Evolutionary conservation across 2,797 vertebrate species (phyloP).

Genomic region (Tinamus major): DNA sequence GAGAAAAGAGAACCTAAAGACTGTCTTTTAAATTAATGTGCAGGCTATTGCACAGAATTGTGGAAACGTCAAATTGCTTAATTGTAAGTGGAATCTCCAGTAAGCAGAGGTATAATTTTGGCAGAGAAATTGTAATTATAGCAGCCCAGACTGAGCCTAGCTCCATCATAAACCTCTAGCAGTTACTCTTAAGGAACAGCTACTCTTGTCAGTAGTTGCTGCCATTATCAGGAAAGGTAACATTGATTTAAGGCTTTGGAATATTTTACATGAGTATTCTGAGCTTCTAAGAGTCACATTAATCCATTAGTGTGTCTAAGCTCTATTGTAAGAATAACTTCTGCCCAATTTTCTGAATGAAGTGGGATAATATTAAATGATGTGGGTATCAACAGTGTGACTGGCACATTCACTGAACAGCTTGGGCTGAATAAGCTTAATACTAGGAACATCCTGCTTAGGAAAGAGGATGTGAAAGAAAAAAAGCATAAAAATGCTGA

Average conservation of each 20-base stretch:
- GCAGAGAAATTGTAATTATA: neutral
- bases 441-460: neutral
- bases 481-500: neutral
- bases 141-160: neutral
- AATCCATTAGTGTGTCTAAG: neutral
- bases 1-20: neutral
- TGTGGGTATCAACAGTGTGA: neutral
- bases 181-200: neutral
- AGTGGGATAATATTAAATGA: neutral
- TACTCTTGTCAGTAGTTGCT: neutral
- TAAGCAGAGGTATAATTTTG: neutral
- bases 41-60: conserved; percentile 3
- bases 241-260: neutral
- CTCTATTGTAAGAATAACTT: neutral
- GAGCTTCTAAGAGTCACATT: neutral
- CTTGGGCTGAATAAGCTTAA: neutral
- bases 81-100: conserved; percentile 10
- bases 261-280: neutral
- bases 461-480: neutral
- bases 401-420: neutral
- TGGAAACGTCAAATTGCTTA: conserved; percentile 15
- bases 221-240: neutral
- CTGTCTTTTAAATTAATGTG: neutral
- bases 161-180: neutral
- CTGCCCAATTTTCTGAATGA: neutral